phyloP scores from a whole-genome alignment of 2,797 vertebrate genomes.

The Channa striata region DNA sequence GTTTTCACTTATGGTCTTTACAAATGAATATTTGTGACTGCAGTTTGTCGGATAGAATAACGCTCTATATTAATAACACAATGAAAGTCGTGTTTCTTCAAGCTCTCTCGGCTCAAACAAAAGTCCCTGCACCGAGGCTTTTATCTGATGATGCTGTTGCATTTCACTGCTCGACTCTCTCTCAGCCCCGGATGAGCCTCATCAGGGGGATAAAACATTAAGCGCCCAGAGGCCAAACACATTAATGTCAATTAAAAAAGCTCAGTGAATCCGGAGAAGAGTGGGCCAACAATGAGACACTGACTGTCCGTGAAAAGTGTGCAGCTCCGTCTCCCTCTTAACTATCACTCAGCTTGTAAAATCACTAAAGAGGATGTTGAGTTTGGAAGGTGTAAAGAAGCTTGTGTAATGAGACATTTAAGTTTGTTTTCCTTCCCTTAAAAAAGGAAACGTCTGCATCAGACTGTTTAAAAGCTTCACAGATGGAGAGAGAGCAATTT shows the following conservation, averaged over 20 bases:
- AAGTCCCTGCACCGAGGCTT: too few species aligned
- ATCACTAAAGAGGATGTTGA: neutral
- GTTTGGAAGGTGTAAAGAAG: slow-evolving; percentile 2
- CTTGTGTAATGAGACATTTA: neutral
- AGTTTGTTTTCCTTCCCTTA: slow-evolving; percentile 3
- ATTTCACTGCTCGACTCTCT: too few species aligned
- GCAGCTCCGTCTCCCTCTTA: neutral
- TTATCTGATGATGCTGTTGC: too few species aligned
- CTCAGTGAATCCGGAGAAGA: neutral
- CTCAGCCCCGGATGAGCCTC: too few species aligned
- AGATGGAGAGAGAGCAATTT: neutral
- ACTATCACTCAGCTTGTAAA: slow-evolving; percentile 9
- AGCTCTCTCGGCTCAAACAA: too few species aligned
- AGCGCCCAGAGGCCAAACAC: neutral
- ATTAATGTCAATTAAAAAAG: neutral
- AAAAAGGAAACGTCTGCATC: neutral
- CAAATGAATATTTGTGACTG: too few species aligned
- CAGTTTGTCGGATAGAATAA: too few species aligned
- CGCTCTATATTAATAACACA: too few species aligned
- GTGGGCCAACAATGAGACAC: neutral
- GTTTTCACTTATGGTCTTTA: too few species aligned
- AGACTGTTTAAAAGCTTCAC: neutral
- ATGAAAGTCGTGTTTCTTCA: too few species aligned
- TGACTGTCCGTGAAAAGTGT: neutral
- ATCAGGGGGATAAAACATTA: neutral